Conservation (phyloP, 2,797 vertebrate species). For the Loriculus beryllinus region DNA sequence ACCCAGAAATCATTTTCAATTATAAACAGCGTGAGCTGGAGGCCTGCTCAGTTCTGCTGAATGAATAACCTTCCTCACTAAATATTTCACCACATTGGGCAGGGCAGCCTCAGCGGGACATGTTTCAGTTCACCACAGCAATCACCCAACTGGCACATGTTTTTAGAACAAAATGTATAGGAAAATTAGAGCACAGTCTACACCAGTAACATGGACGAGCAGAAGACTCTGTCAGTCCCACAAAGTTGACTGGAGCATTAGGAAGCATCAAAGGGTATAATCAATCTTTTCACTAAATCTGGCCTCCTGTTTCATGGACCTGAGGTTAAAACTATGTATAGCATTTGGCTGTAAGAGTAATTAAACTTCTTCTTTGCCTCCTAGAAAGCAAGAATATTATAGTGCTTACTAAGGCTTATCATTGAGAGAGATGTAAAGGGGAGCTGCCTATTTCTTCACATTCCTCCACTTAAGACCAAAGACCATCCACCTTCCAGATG, state of each 20-base stretch:
- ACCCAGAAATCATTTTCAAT: constrained; percentile 61
- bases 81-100: constrained; percentile 34
- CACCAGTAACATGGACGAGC: background rate
- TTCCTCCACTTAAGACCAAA: background rate
- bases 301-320: background rate
- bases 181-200: background rate
- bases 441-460: background rate
- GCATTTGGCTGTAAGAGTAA: background rate
- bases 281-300: background rate
- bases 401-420: background rate
- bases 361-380: background rate
- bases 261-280: background rate
- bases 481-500: background rate
- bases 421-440: background rate
- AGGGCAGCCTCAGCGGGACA: background rate
- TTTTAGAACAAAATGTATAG: background rate
- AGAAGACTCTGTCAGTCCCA: background rate
- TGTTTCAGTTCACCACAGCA: background rate
- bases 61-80: constrained; percentile 60
- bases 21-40: constrained; percentile 53
- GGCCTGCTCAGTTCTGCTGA: constrained; percentile 22
- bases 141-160: background rate
- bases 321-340: background rate
- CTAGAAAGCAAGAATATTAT: background rate
- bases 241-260: background rate